These are phyloP conservation scores for Amaurobius ferox DNA, from an alignment of 2,888 invertebrate species.

Conservation along the genomic window DNA sequence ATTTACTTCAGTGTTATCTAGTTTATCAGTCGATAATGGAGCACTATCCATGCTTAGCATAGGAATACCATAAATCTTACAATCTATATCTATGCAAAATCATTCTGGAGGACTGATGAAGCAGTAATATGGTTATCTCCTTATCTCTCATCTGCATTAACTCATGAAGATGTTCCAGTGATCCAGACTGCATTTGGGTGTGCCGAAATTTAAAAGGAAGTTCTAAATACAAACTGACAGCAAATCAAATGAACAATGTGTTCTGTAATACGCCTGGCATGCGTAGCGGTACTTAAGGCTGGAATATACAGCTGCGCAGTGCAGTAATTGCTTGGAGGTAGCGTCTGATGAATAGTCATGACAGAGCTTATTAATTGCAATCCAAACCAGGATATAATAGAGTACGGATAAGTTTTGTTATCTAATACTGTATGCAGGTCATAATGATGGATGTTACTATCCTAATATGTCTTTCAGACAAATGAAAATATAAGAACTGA, in stretches of 20 bases:
- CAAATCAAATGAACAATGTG: slow-evolving; percentile 8
- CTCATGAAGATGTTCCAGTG: not conserved
- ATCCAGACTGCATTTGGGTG: not conserved
- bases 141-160: not conserved
- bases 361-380: slow-evolving; percentile 6
- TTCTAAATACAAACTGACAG: not conserved
- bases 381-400: not conserved
- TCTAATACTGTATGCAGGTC: no score
- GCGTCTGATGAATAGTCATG: not conserved
- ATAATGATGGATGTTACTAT: no score
- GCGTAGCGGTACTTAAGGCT: not conserved
- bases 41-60: no score
- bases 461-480: no score
- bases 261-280: not conserved
- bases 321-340: not conserved
- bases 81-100: no score
- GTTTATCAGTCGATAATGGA: no score
- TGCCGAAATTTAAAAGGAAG: not conserved
- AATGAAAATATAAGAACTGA: no score
- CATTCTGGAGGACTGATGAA: not conserved
- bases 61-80: no score
- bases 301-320: not conserved
- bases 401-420: no score
- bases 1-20: no score
- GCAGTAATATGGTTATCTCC: not conserved